phyloP scores from a whole-genome alignment of 2,113 vertebrate species.

The Helogale parvula region DNA sequence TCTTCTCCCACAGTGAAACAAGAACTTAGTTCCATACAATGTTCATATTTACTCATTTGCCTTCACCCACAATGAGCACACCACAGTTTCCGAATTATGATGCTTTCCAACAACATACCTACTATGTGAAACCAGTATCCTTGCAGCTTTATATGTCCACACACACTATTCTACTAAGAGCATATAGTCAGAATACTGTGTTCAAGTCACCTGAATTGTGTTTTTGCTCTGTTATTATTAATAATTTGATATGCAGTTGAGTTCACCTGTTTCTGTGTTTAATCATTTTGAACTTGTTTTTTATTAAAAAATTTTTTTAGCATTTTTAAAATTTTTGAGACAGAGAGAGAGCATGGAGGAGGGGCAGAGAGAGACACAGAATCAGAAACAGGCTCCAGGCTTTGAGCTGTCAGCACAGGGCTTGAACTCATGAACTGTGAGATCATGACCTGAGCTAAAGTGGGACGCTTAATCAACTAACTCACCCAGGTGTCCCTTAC shows the following conservation, averaged over 20 bases:
- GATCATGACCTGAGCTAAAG: too few species aligned
- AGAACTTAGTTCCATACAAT: neutral
- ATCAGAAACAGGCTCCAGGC: too few species aligned
- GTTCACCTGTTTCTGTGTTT: neutral
- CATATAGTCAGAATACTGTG: neutral
- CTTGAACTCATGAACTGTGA: too few species aligned
- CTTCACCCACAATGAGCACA: neutral
- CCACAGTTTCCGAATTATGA: neutral
- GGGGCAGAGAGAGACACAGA: too few species aligned
- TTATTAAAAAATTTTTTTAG: neutral
- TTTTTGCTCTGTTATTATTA: neutral
- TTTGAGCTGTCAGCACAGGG: too few species aligned
- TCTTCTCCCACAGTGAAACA: neutral
- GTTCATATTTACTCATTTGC: neutral
- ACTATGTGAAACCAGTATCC: neutral
- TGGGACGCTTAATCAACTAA: too few species aligned
- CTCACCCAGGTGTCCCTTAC: too few species aligned
- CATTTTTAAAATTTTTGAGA: too few species aligned
- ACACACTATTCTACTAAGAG: neutral
- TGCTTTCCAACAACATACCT: neutral
- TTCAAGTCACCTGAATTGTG: neutral
- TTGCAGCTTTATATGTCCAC: neutral
- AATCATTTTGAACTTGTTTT: neutral
- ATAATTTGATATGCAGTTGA: neutral
- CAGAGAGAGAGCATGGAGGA: too few species aligned